These are phyloP conservation scores for Brachionus paranguensis DNA, from an alignment of 1,140 invertebrate genomes.

Conservation along the genomic window DNA sequence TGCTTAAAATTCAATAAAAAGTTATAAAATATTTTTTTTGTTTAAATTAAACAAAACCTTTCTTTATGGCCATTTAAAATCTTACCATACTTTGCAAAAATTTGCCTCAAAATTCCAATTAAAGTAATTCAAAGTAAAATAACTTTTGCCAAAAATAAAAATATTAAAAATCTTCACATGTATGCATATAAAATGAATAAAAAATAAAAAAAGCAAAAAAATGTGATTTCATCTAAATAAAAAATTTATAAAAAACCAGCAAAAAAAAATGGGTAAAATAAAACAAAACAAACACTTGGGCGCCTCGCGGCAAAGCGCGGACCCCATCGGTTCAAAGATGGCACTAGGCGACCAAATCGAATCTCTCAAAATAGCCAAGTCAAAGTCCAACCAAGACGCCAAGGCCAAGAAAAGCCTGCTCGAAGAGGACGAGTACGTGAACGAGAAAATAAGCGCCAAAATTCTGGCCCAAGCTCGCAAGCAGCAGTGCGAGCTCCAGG, in stretches of 20 bases:
- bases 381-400: neutral
- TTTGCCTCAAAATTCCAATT: no score
- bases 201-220: neutral
- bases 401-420: neutral
- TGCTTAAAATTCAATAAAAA: no score
- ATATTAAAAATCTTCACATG: neutral
- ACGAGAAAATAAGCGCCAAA: conserved; percentile 32
- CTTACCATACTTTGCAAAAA: no score
- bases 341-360: conserved; percentile 17
- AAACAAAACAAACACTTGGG: conserved; percentile 27
- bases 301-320: neutral
- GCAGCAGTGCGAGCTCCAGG: conserved; percentile 6
- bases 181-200: neutral
- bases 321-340: conserved; percentile 22
- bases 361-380: conserved; percentile 31
- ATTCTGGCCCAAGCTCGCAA: neutral
- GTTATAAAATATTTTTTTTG: no score
- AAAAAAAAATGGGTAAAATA: conserved; percentile 37
- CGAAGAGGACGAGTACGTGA: conserved; percentile 8
- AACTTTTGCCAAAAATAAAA: neutral
- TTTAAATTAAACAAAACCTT: no score
- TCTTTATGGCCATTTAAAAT: no score
- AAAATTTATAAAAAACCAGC: neutral
- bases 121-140: neutral
- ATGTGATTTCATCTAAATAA: neutral